phyloP scores from a whole-genome alignment of 2,113 vertebrate species.

The Columba janthina region DNA sequence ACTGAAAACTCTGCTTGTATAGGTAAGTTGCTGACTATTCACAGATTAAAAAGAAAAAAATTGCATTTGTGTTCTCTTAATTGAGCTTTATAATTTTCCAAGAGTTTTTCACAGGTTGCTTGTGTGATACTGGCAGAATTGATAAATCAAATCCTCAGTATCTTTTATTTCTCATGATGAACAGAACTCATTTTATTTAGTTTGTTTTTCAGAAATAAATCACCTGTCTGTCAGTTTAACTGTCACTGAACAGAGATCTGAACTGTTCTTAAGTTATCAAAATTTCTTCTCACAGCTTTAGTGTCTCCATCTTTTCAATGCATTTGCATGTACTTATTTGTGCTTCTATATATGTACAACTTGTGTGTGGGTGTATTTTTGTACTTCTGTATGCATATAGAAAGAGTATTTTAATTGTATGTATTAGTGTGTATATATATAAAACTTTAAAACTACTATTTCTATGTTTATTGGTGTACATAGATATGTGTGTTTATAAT shows the following conservation, averaged over 20 bases:
- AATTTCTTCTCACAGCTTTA: neutral
- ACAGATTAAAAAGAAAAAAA: neutral
- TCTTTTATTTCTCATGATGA: neutral
- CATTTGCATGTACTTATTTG: rapidly evolving
- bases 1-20: conserved; percentile 71
- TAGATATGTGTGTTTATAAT: neutral
- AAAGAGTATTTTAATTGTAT: neutral
- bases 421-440: neutral
- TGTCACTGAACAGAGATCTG: neutral
- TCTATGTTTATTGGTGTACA: neutral
- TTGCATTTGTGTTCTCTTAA: neutral
- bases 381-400: neutral
- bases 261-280: neutral
- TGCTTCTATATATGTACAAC: neutral
- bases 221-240: neutral
- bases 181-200: neutral
- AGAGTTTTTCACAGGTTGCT: neutral
- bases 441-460: neutral
- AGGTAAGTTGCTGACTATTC: conserved; percentile 77
- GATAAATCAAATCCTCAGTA: neutral
- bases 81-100: neutral
- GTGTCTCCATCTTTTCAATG: neutral
- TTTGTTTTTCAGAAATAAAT: neutral
- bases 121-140: neutral
- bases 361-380: neutral